Conservation (phyloP, 2,113 vertebrate species). For the Cyphomyrus plagiostoma region DNA sequence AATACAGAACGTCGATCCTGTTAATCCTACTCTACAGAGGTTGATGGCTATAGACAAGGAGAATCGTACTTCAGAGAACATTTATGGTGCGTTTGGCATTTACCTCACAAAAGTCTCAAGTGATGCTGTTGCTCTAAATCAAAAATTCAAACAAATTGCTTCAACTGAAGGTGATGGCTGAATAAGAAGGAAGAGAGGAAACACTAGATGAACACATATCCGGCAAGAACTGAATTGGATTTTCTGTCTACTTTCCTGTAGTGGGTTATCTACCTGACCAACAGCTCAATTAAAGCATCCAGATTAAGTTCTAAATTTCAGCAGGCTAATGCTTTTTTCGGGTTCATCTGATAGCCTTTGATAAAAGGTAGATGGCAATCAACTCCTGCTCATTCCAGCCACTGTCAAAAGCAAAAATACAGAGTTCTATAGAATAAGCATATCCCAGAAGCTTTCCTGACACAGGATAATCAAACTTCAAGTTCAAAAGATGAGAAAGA, state of each 20-base stretch:
- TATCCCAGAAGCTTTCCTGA: neutral
- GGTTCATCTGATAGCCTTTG: neutral
- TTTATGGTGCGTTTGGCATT: neutral
- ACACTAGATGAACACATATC: neutral
- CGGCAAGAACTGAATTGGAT: neutral
- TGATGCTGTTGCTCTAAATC: neutral
- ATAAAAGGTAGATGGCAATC: neutral
- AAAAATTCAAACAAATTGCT: neutral
- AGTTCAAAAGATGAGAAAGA: neutral
- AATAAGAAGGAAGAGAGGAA: neutral
- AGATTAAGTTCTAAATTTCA: neutral
- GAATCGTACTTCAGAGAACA: neutral
- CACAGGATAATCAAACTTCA: neutral
- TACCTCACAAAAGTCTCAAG: neutral
- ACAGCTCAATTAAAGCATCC: neutral
- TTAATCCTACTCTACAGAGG: neutral
- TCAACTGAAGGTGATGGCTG: neutral
- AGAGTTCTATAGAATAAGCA: neutral
- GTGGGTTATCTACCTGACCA: neutral
- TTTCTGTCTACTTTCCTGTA: neutral
- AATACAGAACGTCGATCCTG: neutral
- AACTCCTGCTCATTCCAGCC: neutral
- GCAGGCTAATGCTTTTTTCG: neutral
- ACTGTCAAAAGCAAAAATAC: neutral
- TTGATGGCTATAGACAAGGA: neutral